Conservation (phyloP, 2,113 vertebrate genomes). For the Galeopterus variegatus region DNA sequence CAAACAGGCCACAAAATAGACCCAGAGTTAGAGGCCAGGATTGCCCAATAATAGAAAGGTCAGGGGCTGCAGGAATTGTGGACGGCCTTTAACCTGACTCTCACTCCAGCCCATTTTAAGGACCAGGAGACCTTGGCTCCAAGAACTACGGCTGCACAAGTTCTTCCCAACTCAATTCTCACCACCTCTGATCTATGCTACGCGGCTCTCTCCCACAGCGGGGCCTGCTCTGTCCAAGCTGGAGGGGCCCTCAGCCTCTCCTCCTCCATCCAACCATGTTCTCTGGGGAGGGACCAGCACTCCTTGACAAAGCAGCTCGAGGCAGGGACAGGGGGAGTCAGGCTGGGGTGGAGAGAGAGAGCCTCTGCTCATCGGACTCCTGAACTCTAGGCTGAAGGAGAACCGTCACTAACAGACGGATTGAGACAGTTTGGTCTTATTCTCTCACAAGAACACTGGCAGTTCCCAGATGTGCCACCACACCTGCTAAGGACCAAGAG, state of each 20-base stretch:
- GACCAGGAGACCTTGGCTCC: neutral
- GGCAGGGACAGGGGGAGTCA: fast-evolving
- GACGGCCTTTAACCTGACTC: neutral
- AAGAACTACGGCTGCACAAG: neutral
- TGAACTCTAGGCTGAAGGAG: neutral
- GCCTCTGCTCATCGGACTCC: neutral
- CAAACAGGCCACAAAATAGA: slow-evolving; percentile 9
- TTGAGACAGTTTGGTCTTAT: neutral
- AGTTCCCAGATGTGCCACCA: neutral
- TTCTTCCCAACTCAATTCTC: neutral
- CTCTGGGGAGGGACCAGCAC: neutral
- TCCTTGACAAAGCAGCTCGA: neutral
- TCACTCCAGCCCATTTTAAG: neutral
- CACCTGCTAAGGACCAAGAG: neutral
- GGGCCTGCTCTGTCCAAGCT: neutral
- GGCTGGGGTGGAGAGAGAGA: neutral
- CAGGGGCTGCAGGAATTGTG: neutral
- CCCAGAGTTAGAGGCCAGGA: neutral
- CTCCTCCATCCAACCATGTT: neutral
- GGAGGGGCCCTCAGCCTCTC: neutral
- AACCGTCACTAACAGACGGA: neutral
- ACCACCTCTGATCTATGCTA: neutral
- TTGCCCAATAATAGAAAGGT: neutral
- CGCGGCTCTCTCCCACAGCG: fast-evolving
- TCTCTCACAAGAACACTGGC: neutral